Percentiles rank a stretch among this genome's conserved stretches.
phyloP scores from a whole-genome alignment of 2,113 vertebrate genomes.

The Pterophyllum scalare region DNA sequence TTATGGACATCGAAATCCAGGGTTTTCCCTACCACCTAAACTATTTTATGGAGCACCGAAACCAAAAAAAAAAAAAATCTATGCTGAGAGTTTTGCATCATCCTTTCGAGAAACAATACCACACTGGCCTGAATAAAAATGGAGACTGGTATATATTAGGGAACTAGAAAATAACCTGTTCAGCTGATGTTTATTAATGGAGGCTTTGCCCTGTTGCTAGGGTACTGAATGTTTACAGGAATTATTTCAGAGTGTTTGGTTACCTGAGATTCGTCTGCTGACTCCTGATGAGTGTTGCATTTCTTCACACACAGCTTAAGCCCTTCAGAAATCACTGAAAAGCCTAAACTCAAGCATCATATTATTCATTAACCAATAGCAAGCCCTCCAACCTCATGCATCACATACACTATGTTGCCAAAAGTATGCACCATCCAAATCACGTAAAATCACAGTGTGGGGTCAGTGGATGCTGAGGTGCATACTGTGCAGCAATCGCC shows the following conservation, averaged over 20 bases:
- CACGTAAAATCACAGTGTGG: too few relatives aligned
- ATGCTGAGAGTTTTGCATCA: too few relatives aligned
- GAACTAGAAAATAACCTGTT: background rate
- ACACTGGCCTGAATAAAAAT: background rate
- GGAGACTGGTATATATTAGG: background rate
- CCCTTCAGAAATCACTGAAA: background rate
- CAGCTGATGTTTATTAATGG: background rate
- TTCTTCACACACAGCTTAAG: too few relatives aligned
- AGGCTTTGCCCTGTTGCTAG: background rate
- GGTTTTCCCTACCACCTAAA: background rate
- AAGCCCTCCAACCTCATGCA: background rate
- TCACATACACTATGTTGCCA: too few relatives aligned
- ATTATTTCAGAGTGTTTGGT: too few relatives aligned
- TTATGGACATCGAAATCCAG: background rate
- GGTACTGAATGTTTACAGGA: too few relatives aligned
- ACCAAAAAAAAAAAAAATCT: too few relatives aligned
- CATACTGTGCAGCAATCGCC: too few relatives aligned
- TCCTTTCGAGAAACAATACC: too few relatives aligned
- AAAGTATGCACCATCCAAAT: too few relatives aligned
- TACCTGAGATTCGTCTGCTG: background rate
- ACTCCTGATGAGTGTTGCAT: background rate
- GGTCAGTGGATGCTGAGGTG: too few relatives aligned
- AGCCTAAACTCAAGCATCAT: background rate
- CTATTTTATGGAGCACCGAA: background rate
- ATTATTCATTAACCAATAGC: accelerated